Conservation (phyloP, 2,888 invertebrate species). For the Caenorhabditis sp. region DNA sequence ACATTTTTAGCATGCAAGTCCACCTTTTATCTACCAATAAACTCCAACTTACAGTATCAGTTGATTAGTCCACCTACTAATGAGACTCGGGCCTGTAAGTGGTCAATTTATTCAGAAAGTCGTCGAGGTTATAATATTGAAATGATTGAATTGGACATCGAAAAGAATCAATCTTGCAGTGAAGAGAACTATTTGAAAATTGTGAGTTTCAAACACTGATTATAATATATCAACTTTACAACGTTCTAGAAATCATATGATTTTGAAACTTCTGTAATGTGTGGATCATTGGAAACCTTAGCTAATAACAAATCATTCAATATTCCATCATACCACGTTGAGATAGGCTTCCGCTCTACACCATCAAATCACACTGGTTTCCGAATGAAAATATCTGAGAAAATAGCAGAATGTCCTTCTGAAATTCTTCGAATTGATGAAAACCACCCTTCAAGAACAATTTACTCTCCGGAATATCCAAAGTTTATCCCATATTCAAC, state of each 20-base stretch:
- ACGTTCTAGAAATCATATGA: too few relatives aligned
- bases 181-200: neutral
- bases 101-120: slow-evolving; percentile 75
- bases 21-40: slow-evolving; percentile 62
- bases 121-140: slow-evolving; percentile 55
- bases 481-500: slow-evolving; percentile 73
- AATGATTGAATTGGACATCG: slow-evolving; percentile 56
- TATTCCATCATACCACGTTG: neutral
- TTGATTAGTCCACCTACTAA: slow-evolving; percentile 76
- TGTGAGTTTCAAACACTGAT: too few relatives aligned
- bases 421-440: slow-evolving; percentile 54
- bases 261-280: too few relatives aligned
- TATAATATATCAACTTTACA: too few relatives aligned
- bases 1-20: slow-evolving; percentile 50
- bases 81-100: slow-evolving; percentile 77
- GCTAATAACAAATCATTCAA: neutral
- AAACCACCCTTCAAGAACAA: slow-evolving; percentile 26
- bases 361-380: slow-evolving; percentile 44
- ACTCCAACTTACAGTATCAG: slow-evolving; percentile 31
- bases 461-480: slow-evolving; percentile 63
- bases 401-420: slow-evolving; percentile 57
- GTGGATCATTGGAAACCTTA: neutral
- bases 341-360: slow-evolving; percentile 15
- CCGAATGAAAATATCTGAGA: slow-evolving; percentile 54
- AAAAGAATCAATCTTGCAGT: slow-evolving; percentile 10